Conservation (phyloP, 2,888 invertebrate genomes). For the Agonum fuliginosum region DNA sequence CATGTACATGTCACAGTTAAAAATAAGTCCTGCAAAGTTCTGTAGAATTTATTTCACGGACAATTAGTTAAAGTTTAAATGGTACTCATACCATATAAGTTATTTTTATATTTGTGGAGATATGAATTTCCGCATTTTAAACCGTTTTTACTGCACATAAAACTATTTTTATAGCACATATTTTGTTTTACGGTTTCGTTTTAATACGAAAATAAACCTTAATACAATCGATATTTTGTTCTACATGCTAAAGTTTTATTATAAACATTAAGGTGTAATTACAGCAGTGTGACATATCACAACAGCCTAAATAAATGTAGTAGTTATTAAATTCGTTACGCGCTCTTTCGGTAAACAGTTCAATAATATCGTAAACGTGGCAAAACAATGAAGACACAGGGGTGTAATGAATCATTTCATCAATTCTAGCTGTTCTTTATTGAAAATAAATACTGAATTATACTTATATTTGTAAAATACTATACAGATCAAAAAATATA, state of each 20-base stretch:
- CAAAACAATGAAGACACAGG: not conserved
- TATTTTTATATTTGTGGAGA: slow-evolving; percentile 37
- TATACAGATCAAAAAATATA: not conserved
- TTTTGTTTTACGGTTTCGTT: slow-evolving; percentile 37
- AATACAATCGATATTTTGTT: slow-evolving; percentile 37
- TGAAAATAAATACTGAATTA: not conserved
- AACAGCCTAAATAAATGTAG: slow-evolving; percentile 2
- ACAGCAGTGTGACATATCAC: slow-evolving; percentile 23
- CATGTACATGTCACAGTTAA: not conserved
- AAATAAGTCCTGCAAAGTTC: not conserved
- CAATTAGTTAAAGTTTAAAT: slow-evolving; percentile 25
- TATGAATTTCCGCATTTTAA: slow-evolving; percentile 40
- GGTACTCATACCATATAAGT: not conserved
- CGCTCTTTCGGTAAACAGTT: slow-evolving; percentile 13
- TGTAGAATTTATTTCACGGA: not conserved
- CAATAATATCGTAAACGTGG: not conserved
- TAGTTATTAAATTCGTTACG: not conserved
- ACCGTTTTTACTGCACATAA: slow-evolving; percentile 34
- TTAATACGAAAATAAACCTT: slow-evolving; percentile 43
- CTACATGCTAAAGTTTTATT: slow-evolving; percentile 26
- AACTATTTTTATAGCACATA: slow-evolving; percentile 43
- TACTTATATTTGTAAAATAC: not conserved
- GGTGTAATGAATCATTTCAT: not conserved
- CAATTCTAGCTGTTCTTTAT: too few species aligned
- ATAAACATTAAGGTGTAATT: slow-evolving; percentile 30